A percentile compares a stretch with the other conserved stretches of the same genome.
These are phyloP conservation scores for Ochropleura leucogaster DNA, from an alignment of 2,888 invertebrate species.

Conservation along the genomic window DNA sequence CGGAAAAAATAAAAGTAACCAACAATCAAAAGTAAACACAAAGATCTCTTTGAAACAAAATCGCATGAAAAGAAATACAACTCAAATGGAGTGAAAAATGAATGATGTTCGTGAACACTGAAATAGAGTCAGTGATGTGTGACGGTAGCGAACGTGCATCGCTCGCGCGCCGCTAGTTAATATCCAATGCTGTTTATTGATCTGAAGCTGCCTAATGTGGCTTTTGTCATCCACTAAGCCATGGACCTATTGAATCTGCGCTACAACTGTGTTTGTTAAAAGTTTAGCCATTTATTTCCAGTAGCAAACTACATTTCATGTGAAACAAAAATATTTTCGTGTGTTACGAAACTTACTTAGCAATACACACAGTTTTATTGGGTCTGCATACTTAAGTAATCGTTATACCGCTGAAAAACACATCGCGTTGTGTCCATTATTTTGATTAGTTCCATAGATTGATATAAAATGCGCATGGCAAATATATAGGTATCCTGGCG, in stretches of 20 bases:
- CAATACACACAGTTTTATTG: conserved; percentile 61
- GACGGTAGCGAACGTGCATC: conserved; percentile 60
- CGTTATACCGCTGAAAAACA: conserved; percentile 53
- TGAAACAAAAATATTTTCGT: conserved; percentile 25
- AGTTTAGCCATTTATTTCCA: conserved; percentile 27
- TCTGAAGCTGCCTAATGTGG: conserved; percentile 72
- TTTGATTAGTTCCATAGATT: conserved; percentile 66
- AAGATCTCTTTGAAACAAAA: conserved; percentile 14
- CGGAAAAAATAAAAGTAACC: neutral
- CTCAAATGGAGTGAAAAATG: conserved; percentile 67
- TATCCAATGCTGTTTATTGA: conserved; percentile 74
- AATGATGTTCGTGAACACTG: conserved; percentile 62
- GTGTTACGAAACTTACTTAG: conserved; percentile 24
- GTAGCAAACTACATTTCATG: conserved; percentile 15
- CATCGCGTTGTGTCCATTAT: conserved; percentile 59
- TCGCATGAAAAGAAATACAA: conserved; percentile 39
- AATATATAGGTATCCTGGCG: conserved; percentile 35
- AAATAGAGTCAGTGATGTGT: conserved; percentile 68
- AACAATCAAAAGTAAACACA: neutral
- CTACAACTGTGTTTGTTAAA: conserved; percentile 44
- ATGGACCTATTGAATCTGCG: conserved; percentile 68
- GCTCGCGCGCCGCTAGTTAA: conserved; percentile 57
- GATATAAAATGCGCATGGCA: conserved; percentile 69
- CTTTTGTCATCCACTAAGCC: conserved; percentile 66
- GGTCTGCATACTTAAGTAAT: conserved; percentile 58